Base-by-base conservation (phyloP, 2,888 invertebrate species). In the Lucinisca nassula region DNA sequence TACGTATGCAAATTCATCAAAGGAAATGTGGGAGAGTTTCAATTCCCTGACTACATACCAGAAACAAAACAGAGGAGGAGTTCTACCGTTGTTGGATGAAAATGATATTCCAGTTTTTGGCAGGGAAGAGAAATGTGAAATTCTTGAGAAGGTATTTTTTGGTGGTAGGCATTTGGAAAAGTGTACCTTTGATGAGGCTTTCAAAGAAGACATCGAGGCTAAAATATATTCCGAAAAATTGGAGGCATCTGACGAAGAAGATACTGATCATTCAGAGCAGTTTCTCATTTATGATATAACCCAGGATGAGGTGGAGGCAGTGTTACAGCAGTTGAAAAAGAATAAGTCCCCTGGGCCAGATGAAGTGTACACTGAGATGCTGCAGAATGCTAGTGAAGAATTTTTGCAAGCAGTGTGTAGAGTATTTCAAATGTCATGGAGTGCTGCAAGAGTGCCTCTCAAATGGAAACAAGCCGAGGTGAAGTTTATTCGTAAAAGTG, bases 11-110 rank as follows among this genome's bases (percentile, higher is more conserved):
- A 55, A 21, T 21, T 55, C 55, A 21, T 55, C 55, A 21, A 55
- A 55, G 55, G 55, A 55, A 21, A 75, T 75, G 61, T 79, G 79
- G 79, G 40, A 79, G n/a, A 61, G 37, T 32, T 67, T 79, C n/a
- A 79, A 79, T 24, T 30, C 40, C 21, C 79, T 79, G 2, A 79
- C 67, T 24, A 67, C 79, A 24, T 79, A 79, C 30, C 37, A 77
- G 37, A 58, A 77, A 8, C 32, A 58, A 24, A 4, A 58, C 27
- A 35, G 58, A 30, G 37, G 37, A 17, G 77, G 58, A 32, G 61
- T 77, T n/a, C 27, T 77, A 35, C 58, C 77, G 6, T 58, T 77
- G 27, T 24, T 35, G 17, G 38, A 77, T 37, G 77, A 58, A 35
- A 38, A 58, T 55, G 77, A 21, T 1, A 58, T 14, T 21, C 37